These are phyloP conservation scores for Myotis findleyi DNA, from an alignment of 2,797 vertebrate species.

Conservation along the genomic window DNA sequence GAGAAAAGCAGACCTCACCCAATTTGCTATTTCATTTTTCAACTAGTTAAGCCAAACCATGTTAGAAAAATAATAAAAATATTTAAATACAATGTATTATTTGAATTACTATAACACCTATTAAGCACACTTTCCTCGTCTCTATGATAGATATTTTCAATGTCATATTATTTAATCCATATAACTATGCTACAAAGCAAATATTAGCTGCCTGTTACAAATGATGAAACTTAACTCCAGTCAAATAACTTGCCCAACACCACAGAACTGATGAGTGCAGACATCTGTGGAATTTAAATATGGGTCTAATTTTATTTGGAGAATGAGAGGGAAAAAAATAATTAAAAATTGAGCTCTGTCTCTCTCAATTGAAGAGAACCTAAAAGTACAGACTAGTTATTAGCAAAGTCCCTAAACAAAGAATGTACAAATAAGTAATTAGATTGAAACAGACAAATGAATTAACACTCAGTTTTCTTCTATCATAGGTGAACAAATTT, in stretches of 20 bases:
- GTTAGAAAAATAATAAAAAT: constrained; percentile 42
- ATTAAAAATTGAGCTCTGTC: not conserved
- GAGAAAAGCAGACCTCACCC: not conserved
- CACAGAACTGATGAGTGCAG: not conserved
- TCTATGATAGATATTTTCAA: not conserved
- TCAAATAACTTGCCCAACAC: not conserved
- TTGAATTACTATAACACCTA: not conserved
- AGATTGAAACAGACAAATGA: constrained; percentile 11
- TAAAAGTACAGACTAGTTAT: not conserved
- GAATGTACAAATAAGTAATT: not conserved
- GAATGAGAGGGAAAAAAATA: not conserved
- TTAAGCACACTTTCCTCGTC: not conserved
- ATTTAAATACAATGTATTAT: not conserved
- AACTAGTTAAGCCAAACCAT: constrained; percentile 26
- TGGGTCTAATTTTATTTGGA: constrained; percentile 7
- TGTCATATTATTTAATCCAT: not conserved
- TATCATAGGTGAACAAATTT: not conserved
- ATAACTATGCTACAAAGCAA: constrained; percentile 9
- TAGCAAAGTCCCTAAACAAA: not conserved
- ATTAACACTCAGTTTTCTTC: constrained; percentile 36
- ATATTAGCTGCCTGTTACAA: not conserved
- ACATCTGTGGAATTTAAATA: constrained; percentile 1
- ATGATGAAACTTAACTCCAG: constrained; percentile 1
- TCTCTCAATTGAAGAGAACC: not conserved
- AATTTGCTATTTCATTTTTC: not conserved